Conservation (phyloP, 2,113 vertebrate genomes). For the Chaetodon trifascialis region DNA sequence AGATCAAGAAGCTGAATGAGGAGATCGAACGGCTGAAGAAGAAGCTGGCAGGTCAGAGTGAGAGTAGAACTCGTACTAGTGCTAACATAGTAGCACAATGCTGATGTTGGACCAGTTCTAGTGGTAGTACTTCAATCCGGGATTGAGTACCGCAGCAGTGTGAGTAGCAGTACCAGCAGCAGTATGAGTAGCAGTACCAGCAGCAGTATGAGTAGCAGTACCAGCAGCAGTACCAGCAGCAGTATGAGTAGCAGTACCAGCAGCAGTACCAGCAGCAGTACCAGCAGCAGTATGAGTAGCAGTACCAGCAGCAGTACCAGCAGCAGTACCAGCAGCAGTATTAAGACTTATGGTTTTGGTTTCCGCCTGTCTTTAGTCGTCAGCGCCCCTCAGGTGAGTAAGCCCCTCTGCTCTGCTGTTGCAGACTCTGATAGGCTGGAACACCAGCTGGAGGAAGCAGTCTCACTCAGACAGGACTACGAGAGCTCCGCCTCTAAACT, state of each 20-base stretch:
- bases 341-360: background rate
- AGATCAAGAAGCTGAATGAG: slow-evolving; percentile 95
- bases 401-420: background rate
- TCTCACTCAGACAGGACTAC: slow-evolving; percentile 90
- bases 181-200: too few relatives aligned
- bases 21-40: slow-evolving; percentile 95
- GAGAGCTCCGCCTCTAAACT: slow-evolving; percentile 91
- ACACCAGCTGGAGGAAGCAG: slow-evolving; percentile 92
- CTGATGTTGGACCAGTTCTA: background rate
- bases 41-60: slow-evolving; percentile 90
- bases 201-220: background rate
- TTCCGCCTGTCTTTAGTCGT: background rate
- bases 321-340: too few relatives aligned
- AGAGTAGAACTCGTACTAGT: background rate
- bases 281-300: background rate
- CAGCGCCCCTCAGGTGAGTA: too few relatives aligned
- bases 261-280: background rate
- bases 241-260: too few relatives aligned
- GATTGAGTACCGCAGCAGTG: background rate
- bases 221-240: background rate
- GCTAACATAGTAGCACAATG: too few relatives aligned
- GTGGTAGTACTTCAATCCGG: background rate
- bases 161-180: background rate
- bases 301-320: background rate
- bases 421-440: slow-evolving; percentile 93